Base-by-base conservation (phyloP, 37 sponge, comb jelly and placozoan species). In the Theonella swinhoei region DNA sequence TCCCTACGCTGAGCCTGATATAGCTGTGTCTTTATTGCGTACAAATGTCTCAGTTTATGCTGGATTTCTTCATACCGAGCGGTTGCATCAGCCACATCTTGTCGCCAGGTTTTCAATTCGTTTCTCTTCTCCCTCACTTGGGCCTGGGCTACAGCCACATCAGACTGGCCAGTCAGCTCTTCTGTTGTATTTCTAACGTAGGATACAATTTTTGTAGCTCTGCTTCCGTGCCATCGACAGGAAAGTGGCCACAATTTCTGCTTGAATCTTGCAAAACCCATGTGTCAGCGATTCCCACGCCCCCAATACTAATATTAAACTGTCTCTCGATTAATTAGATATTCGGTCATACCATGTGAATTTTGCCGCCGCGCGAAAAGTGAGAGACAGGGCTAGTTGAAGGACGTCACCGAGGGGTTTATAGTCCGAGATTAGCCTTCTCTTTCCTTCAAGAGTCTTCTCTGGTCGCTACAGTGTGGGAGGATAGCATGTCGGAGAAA, bases 1-100 rank as follows among this genome's bases (percentile, higher is more conserved):
- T 78, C 78, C 8, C 65, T 32, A 1, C 28, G 26, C 58, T 74
- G 75, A 9, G 59, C 78, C 41, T 78, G 78, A 20, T 78, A 78
- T 25, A 78, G 62, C 39, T 78, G 78, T 62, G 78, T 64, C 33
- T 78, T 78, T 26, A 61, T 62, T 34, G 66, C 41, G 41, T 78
- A 78, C 7, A 78, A 28, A 24, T 35, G 22, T 36, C 61, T 62
- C 29, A 78, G 66, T 35, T 37, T 63, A n/a, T 37, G 39, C 37
- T 78, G 78, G 26, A 63, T 35, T 3, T 78, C 65, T 37, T 78
- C 78, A 36, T 78, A 35, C 7, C 9, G 17, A 20, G 22, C 41
- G 23, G 3, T 39, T 3, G 65, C 65, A 9, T 63, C 65, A 29
- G 65, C 1, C 23, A 78, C 62, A 26, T 64, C 4, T 24, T 78